Base-by-base conservation (phyloP, 2,888 invertebrate species). In the Hypselothyrea guttata region DNA sequence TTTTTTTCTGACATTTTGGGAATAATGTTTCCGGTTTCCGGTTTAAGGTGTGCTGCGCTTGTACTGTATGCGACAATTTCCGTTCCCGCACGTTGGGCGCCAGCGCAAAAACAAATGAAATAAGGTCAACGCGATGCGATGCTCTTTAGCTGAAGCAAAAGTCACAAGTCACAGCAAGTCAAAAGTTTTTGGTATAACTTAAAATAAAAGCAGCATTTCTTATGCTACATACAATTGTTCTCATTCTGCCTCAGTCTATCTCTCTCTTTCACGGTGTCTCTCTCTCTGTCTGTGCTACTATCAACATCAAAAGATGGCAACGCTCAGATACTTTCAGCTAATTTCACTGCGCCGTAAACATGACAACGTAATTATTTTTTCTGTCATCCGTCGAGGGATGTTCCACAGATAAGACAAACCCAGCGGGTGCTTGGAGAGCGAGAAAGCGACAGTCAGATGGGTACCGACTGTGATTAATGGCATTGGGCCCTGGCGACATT, bases 1-100 rank as follows among this genome's bases (percentile, higher is more conserved):
- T 77, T 65, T 82, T 83, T 78, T 30, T 37, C 47, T 84, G 82
- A 84, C 82, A 83, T 83, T 83, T 82, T 82, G 73, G 79, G 82
- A 79, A 83, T 82, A 82, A 84, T 84, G 82, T 83, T 83, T 83
- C 82, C 82, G 75, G 75, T 41, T 79, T 83, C 82, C 82, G 82
- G 83, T 84, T 83, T 77, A 83, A 83, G 82, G 82, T 83, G 82
- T 79, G 75, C 71, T 62, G 54, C 58, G 55, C 60, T 42, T 55
- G 46, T 49, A 47, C 61, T 70, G 60, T 83, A 83, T 78, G 74
- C 64, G 84, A 83, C 85, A 84, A 78, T 75, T 75, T 78, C 85
- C 77, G 82, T 38, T 35, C 44, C 27, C 35, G 30, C 37, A 35
- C 51, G 40, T 37, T 52, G 51, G 40, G 34, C 63, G 52, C 53